These are phyloP conservation scores for Eulemur albifrons DNA, from an alignment of 2,797 vertebrate species.

Conservation along the genomic window DNA sequence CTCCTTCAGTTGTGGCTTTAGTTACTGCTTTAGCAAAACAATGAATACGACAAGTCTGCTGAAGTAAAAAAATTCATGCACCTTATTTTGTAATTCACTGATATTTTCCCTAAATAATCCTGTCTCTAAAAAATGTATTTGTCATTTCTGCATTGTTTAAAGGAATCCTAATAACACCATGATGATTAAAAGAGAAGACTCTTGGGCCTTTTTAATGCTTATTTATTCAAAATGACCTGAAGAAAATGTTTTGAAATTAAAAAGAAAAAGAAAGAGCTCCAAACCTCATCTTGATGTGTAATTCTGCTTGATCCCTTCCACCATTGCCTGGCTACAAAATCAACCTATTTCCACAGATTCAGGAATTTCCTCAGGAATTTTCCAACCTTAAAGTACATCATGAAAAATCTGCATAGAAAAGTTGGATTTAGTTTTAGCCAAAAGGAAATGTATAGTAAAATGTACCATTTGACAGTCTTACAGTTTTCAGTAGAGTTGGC, in stretches of 20 bases:
- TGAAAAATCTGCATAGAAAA: not conserved
- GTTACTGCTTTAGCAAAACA: not conserved
- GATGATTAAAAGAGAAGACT: not conserved
- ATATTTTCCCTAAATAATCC: not conserved
- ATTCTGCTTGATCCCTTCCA: not conserved
- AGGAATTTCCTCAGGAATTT: not conserved
- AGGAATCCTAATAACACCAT: not conserved
- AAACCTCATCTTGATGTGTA: not conserved
- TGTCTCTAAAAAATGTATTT: not conserved
- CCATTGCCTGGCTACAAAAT: not conserved
- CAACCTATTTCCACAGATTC: not conserved
- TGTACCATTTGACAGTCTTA: not conserved
- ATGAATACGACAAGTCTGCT: not conserved
- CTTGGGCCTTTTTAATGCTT: not conserved
- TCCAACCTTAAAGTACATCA: not conserved
- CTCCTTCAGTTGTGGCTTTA: not conserved
- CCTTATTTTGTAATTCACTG: not conserved
- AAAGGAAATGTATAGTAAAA: not conserved
- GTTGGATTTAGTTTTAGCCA: not conserved
- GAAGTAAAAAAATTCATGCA: not conserved
- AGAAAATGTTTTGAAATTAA: not conserved
- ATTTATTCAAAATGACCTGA: not conserved
- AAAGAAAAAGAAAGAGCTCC: not conserved
- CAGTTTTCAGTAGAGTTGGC: not conserved
- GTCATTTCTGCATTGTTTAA: not conserved